phyloP scores from a whole-genome alignment of 2,888 invertebrate genomes.

The Drosophila stalkeri region DNA sequence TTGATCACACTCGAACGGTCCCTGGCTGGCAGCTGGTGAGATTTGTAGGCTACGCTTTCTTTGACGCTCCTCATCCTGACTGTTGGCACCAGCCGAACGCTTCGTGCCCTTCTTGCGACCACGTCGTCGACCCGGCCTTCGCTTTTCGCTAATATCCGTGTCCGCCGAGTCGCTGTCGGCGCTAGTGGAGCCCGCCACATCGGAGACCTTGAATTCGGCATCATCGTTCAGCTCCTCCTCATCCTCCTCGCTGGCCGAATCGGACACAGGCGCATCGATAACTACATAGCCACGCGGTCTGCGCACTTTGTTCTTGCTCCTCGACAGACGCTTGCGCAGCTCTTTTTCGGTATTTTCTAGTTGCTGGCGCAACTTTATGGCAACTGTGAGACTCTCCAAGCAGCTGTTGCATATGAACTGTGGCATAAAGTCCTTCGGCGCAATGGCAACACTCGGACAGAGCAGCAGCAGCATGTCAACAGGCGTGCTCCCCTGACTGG shows the following conservation, averaged over 20 bases:
- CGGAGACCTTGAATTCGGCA: constrained; percentile 84
- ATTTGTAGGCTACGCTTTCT: constrained; percentile 53
- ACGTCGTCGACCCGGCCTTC: constrained; percentile 66
- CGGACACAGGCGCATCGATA: constrained; percentile 84
- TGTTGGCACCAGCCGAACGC: constrained; percentile 41
- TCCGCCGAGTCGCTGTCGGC: constrained; percentile 80
- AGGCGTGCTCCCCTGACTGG: constrained; percentile 73
- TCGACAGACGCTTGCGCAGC: constrained; percentile 83
- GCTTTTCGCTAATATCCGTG: constrained; percentile 77
- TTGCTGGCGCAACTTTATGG: constrained; percentile 83
- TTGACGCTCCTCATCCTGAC: constrained; percentile 48
- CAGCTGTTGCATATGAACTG: constrained; percentile 84
- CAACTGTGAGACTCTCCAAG: constrained; percentile 83
- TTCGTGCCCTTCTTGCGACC: constrained; percentile 57
- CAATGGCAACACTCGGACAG: constrained; percentile 84
- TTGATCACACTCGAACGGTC: constrained; percentile 74
- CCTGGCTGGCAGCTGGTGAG: constrained; percentile 37
- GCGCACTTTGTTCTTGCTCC: constrained; percentile 83
- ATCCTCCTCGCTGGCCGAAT: constrained; percentile 80
- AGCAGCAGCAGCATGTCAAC: constrained; percentile 84
- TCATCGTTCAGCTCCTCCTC: constrained; percentile 82
- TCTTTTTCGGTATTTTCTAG: constrained; percentile 84
- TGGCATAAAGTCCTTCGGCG: constrained; percentile 84
- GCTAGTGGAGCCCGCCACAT: constrained; percentile 77
- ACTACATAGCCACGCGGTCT: constrained; percentile 83